These are phyloP conservation scores for Diloba caeruleocephala DNA, from an alignment of 2,888 invertebrate genomes.

Conservation along the genomic window DNA sequence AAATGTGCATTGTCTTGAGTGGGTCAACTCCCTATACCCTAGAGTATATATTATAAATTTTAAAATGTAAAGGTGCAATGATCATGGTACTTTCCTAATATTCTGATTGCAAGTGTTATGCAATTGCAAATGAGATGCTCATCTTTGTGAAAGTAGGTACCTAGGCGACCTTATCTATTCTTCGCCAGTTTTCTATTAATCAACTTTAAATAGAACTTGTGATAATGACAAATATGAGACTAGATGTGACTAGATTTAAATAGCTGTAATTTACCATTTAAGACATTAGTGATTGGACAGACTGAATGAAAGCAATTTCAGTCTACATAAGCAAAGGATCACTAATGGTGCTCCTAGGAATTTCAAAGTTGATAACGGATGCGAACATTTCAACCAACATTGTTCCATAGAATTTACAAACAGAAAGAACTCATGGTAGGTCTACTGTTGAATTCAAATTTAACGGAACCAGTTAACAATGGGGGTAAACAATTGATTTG, in stretches of 20 bases:
- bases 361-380: slow-evolving; percentile 29
- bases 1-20: too few species aligned
- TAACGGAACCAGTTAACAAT: slow-evolving; percentile 48
- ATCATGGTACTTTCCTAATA: too few species aligned
- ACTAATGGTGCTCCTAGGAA: slow-evolving; percentile 25
- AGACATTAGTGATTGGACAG: slow-evolving; percentile 1
- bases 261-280: slow-evolving; percentile 7
- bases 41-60: too few species aligned
- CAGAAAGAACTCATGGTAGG: slow-evolving; percentile 39
- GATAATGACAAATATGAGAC: background rate
- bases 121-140: too few species aligned
- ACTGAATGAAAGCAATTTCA: slow-evolving; percentile 14
- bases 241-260: slow-evolving; percentile 7
- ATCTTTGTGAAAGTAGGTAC: too few species aligned
- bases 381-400: slow-evolving; percentile 28
- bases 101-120: too few species aligned
- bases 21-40: too few species aligned
- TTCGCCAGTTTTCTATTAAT: slow-evolving; percentile 15
- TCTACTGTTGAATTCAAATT: slow-evolving; percentile 40
- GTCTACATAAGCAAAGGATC: slow-evolving; percentile 15
- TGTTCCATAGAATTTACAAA: slow-evolving; percentile 53
- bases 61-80: too few species aligned
- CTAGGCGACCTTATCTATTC: background rate
- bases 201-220: background rate
- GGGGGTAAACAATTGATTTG: slow-evolving; percentile 44